Evolutionary conservation across 2,797 vertebrate genomes (phyloP).

Genomic region (Molossus molossus): DNA sequence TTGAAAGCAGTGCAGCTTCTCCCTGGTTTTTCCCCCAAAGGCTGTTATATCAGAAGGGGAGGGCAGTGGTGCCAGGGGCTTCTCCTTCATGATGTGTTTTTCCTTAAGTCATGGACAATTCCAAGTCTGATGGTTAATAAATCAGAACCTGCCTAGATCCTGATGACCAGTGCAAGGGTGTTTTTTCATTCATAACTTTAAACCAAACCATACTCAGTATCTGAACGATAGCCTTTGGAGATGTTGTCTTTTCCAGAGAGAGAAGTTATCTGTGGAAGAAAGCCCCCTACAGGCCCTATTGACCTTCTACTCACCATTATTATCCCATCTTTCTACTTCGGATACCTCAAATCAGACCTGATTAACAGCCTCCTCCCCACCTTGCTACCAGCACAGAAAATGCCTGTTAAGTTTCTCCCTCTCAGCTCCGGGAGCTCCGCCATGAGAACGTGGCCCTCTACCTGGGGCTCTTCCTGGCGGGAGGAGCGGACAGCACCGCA

Average conservation of each 20-base stretch:
- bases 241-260: neutral
- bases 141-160: neutral
- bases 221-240: neutral
- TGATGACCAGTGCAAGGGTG: neutral
- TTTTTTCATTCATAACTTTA: neutral
- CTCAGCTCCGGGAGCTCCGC: constrained; percentile 95
- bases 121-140: neutral
- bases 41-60: neutral
- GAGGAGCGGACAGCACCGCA: neutral
- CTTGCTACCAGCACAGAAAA: neutral
- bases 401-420: neutral
- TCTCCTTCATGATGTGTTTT: neutral
- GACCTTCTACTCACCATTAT: neutral
- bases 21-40: neutral
- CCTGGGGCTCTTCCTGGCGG: constrained; percentile 95
- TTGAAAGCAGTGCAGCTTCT: neutral
- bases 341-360: neutral
- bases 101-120: neutral
- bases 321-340: neutral
- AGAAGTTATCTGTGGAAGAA: neutral
- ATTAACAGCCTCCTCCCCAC: neutral
- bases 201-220: neutral
- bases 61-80: neutral
- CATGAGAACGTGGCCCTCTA: constrained; percentile 97
- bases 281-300: neutral